Percentiles rank a stretch among this genome's conserved stretches.
Evolutionary conservation across 2,797 vertebrate genomes (phyloP).

Genomic region (Hoplostethus mediterraneus): DNA sequence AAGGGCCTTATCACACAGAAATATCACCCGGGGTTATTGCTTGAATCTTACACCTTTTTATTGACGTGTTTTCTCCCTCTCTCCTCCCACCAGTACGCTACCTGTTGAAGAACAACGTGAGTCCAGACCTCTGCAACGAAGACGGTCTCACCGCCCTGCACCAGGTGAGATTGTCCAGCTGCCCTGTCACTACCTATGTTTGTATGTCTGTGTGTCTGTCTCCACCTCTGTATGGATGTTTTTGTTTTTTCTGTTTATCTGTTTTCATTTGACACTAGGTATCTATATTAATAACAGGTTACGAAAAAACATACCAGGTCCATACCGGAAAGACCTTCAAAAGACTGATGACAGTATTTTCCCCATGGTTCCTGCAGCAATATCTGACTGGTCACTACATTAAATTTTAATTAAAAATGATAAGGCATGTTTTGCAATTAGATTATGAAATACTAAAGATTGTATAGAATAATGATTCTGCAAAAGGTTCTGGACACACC

Average conservation of each 20-base stretch:
- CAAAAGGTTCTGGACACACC: too few relatives aligned
- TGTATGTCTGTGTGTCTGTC: neutral
- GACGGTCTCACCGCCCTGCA: slow-evolving; percentile 97
- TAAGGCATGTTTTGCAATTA: too few relatives aligned
- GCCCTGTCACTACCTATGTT: neutral
- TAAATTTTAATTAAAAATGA: too few relatives aligned
- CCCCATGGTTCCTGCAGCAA: too few relatives aligned
- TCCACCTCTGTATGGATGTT: neutral
- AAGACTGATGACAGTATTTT: too few relatives aligned
- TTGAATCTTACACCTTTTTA: neutral
- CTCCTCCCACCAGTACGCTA: slow-evolving; percentile 87
- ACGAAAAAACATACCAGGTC: too few relatives aligned
- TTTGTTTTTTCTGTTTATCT: neutral
- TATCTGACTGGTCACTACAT: too few relatives aligned
- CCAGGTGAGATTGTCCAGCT: slow-evolving; percentile 86
- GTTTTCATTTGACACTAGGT: neutral
- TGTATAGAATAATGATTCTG: too few relatives aligned
- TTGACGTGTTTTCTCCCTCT: slow-evolving; percentile 26
- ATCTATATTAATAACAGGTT: too few relatives aligned
- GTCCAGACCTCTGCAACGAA: slow-evolving; percentile 96
- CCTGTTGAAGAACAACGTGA: slow-evolving; percentile 94
- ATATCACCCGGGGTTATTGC: neutral
- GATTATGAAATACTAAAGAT: too few relatives aligned
- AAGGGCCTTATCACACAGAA: neutral
- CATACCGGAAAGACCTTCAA: too few relatives aligned